phyloP scores from a whole-genome alignment of 2,113 vertebrate genomes.

The Lathamus discolor region DNA sequence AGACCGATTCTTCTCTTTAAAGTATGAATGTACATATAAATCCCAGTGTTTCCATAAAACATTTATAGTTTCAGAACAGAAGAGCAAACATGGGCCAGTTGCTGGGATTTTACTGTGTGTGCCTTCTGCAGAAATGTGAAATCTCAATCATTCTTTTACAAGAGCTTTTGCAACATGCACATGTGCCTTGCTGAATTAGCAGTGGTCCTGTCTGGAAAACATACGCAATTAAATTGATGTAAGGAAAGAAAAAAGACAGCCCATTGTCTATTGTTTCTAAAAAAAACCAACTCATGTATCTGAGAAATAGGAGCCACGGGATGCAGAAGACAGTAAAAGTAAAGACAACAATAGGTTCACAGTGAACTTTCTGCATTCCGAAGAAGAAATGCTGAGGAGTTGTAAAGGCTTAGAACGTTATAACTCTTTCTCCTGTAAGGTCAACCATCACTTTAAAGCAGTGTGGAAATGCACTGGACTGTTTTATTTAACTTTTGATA shows the following conservation, averaged over 20 bases:
- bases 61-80: slow-evolving; percentile 62
- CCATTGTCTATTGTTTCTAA: slow-evolving; percentile 48
- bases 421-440: background rate
- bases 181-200: slow-evolving; percentile 69
- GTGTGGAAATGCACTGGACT: background rate
- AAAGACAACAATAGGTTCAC: background rate
- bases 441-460: background rate
- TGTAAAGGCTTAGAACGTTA: background rate
- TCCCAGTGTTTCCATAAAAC: slow-evolving; percentile 63
- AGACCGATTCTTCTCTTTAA: slow-evolving; percentile 65
- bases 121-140: slow-evolving; percentile 72
- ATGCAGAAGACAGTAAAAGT: background rate
- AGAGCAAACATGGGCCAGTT: slow-evolving; percentile 52
- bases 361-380: background rate
- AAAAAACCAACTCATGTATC: background rate
- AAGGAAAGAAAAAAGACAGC: background rate
- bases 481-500: background rate
- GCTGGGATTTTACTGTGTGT: slow-evolving; percentile 64
- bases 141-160: slow-evolving; percentile 67
- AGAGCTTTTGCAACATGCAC: slow-evolving; percentile 70
- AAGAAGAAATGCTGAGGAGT: background rate
- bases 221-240: slow-evolving; percentile 67
- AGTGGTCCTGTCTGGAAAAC: slow-evolving; percentile 72
- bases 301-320: background rate
- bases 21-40: slow-evolving; percentile 64